Percentiles rank a stretch among this genome's conserved stretches.
These are phyloP conservation scores for Tapirus indicus DNA, from an alignment of 2,797 vertebrate species.

Conservation along the genomic window DNA sequence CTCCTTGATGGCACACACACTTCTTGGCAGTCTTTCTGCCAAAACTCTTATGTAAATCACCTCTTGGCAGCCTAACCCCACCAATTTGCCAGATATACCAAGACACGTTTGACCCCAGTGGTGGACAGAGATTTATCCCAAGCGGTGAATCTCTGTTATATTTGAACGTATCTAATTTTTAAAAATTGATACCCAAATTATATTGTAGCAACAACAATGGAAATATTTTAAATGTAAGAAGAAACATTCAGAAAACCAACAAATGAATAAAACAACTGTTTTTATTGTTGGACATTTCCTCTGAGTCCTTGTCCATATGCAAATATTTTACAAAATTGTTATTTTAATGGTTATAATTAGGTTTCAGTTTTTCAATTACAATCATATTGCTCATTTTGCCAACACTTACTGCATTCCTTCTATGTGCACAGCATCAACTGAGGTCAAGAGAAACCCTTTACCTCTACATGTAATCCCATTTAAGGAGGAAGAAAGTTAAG, in stretches of 20 bases:
- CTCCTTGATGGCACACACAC: not conserved
- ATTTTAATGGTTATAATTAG: conserved; percentile 44
- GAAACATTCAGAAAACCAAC: conserved; percentile 47
- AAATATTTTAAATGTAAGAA: not conserved
- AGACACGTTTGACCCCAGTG: conserved; percentile 18
- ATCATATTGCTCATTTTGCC: not conserved
- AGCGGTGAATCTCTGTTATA: conserved; percentile 20
- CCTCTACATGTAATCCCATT: not conserved
- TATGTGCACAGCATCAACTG: not conserved
- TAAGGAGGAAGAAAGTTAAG: conserved; percentile 4
- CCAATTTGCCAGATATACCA: conserved; percentile 41
- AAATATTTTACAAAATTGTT: conserved; percentile 57
- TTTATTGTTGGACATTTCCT: conserved; percentile 17
- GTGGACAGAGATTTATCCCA: conserved; percentile 12
- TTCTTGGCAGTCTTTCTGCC: conserved; percentile 50
- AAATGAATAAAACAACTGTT: not conserved
- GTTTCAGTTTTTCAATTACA: conserved; percentile 22
- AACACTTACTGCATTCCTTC: not conserved
- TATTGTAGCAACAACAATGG: conserved; percentile 8
- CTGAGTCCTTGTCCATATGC: not conserved
- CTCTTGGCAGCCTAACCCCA: conserved; percentile 38
- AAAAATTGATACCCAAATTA: conserved; percentile 39
- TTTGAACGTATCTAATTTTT: conserved; percentile 49
- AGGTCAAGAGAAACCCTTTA: conserved; percentile 7
- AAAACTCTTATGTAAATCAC: conserved; percentile 42